Base-by-base conservation (phyloP, 1,140 invertebrate species). In the Cydia splendana region DNA sequence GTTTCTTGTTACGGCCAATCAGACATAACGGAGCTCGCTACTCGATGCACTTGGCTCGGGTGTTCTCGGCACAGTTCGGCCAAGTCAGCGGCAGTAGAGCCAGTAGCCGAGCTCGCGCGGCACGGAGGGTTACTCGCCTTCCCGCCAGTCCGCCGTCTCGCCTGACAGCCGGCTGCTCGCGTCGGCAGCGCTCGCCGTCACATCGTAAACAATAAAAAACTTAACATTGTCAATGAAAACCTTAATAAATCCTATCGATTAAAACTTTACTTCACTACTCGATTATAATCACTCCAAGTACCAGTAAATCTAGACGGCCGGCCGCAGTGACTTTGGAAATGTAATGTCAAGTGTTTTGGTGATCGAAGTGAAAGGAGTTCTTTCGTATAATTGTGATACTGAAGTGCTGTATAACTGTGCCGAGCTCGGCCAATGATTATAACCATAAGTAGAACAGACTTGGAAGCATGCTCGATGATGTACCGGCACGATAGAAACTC, bases 281-380 rank as follows among this genome's bases (percentile, higher is more conserved):
- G 48, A n/a, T 38, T 53, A 76, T 65, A 51, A 77, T 24, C 51
- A 18, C 51, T 34, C 62, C 20, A 13, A 18, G 57, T 20, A 12
- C 62, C 53, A 51, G 65, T 20, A 76, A 86, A 88, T 88, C 89
- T 84, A 89, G 83, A 75, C 79, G 80, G 79, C 84, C 88, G 88
- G 80, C 79, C 82, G 79, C 82, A 76, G 79, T 88, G 89, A 89
- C 84, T 89, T 89, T 84, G 78, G 78, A 84, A 76, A 80, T 82
- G 80, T 81, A 82, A 80, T 81, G 87, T 80, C 84, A 82, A 84
- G 81, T 87, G 84, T 84, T 87, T 87, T 81, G 82, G 80, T 82
- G 82, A 82, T 77, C 81, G 84, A 84, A 87, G 90, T 92, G 90
- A 92, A 92, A 92, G 90, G 86, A 88, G 82, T 78, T 82, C 77